phyloP scores from a whole-genome alignment of 2,113 vertebrate genomes.

The Eptesicus fuscus region DNA sequence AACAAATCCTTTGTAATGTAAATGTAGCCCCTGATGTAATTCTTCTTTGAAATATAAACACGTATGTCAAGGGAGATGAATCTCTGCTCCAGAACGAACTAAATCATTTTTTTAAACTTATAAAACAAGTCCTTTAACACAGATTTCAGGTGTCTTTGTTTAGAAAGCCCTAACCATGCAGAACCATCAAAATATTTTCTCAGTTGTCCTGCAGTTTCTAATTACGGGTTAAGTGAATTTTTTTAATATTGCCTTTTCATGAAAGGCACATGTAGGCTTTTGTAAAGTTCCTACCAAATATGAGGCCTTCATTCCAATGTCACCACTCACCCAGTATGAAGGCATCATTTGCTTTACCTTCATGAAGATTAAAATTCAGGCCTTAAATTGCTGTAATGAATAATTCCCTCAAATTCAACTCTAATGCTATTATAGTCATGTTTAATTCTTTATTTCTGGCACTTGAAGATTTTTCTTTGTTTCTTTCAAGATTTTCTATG shows the following conservation, averaged over 20 bases:
- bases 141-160: background rate
- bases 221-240: background rate
- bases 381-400: background rate
- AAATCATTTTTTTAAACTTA: background rate
- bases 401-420: background rate
- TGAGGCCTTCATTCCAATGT: background rate
- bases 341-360: background rate
- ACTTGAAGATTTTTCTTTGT: background rate
- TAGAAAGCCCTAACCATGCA: background rate
- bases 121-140: background rate
- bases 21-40: background rate
- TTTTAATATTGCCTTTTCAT: background rate
- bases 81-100: background rate
- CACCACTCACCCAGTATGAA: background rate
- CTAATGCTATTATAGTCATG: background rate
- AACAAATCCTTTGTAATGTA: slow-evolving; percentile 1
- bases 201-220: background rate
- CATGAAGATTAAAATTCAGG: background rate
- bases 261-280: background rate
- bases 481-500: background rate
- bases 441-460: background rate
- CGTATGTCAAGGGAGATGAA: background rate
- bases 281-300: background rate
- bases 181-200: background rate
- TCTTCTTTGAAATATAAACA: background rate